Percentiles rank a stretch among this genome's conserved stretches.
Conservation (phyloP, 2,113 vertebrate species). For the Dipodomys spectabilis region DNA sequence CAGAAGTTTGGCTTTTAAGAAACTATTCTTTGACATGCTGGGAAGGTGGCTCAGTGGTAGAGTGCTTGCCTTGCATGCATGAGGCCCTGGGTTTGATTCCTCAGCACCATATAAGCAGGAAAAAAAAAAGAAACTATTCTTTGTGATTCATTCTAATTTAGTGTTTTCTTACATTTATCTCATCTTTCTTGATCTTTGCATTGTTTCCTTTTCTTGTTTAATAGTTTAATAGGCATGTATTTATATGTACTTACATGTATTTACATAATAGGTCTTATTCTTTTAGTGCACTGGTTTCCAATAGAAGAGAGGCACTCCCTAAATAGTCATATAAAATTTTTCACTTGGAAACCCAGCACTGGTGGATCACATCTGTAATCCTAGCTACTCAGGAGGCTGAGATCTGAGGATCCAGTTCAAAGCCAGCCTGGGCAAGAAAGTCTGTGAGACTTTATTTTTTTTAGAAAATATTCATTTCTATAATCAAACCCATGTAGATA, state of each 20-base stretch:
- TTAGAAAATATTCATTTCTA: too few relatives aligned
- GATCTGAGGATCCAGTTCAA: too few relatives aligned
- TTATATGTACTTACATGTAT: background rate
- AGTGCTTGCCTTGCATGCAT: too few relatives aligned
- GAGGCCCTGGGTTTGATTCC: too few relatives aligned
- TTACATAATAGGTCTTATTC: background rate
- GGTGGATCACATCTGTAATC: too few relatives aligned
- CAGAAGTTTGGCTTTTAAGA: background rate
- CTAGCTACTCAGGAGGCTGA: too few relatives aligned
- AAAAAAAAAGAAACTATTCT: background rate
- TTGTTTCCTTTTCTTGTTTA: background rate
- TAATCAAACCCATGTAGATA: too few relatives aligned
- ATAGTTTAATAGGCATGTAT: background rate
- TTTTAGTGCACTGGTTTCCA: background rate
- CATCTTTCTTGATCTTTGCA: background rate
- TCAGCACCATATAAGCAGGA: too few relatives aligned
- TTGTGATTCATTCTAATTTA: background rate
- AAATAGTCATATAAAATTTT: background rate
- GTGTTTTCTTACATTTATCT: background rate
- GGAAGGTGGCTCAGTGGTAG: too few relatives aligned
- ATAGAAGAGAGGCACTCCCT: background rate
- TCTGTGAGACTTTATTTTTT: too few relatives aligned
- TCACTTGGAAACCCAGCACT: too few relatives aligned
- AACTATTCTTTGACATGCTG: background rate
- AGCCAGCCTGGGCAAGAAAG: too few relatives aligned